Percentiles rank a stretch among this genome's conserved stretches.
These are phyloP conservation scores for Oncorhynchus kisutch DNA, from an alignment of 2,113 vertebrate genomes.

Conservation along the genomic window DNA sequence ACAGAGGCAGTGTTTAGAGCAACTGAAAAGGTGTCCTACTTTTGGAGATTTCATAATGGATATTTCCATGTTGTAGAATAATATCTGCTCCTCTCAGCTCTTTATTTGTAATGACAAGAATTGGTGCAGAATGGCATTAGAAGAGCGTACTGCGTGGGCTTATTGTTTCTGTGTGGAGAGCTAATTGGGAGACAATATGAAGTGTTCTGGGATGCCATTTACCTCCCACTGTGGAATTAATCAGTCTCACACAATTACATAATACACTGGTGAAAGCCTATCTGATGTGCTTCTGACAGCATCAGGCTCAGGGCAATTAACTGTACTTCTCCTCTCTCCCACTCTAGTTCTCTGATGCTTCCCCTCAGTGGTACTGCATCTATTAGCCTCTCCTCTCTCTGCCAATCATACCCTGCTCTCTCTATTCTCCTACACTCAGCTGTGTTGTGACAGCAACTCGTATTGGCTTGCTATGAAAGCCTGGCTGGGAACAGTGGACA, in stretches of 20 bases:
- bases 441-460: neutral
- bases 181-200: conserved; percentile 58
- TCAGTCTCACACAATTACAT: conserved; percentile 34
- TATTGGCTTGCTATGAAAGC: neutral
- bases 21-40: neutral
- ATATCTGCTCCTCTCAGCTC: neutral
- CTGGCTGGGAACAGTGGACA: neutral
- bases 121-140: neutral
- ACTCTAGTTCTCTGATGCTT: neutral
- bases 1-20: neutral
- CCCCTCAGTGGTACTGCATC: neutral
- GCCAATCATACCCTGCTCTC: too few relatives aligned
- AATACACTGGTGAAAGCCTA: conserved; percentile 66
- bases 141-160: conserved; percentile 10
- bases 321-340: conserved; percentile 53
- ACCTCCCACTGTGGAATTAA: conserved; percentile 68
- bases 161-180: conserved; percentile 50
- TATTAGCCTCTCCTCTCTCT: neutral
- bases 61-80: neutral
- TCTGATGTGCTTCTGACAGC: conserved; percentile 70
- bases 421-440: neutral
- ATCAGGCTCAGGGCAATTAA: conserved; percentile 63
- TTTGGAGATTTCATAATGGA: neutral
- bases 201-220: conserved; percentile 63
- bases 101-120: neutral